These are phyloP conservation scores for Steinernema hermaphroditum DNA, from an alignment of 2,888 invertebrate genomes.

Conservation along the genomic window DNA sequence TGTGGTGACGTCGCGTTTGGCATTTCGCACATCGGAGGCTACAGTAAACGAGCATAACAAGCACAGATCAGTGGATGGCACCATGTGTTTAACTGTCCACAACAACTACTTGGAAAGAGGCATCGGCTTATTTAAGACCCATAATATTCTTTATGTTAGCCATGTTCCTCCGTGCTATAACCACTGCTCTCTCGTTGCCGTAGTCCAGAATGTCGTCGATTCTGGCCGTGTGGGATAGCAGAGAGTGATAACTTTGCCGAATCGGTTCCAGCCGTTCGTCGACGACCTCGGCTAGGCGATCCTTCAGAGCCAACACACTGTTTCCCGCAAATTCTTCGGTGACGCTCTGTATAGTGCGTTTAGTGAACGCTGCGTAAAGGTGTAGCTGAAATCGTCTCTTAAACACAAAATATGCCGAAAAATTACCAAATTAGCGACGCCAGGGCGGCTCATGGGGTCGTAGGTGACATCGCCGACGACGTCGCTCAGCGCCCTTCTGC, in stretches of 20 bases:
- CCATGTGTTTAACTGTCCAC: too few species aligned
- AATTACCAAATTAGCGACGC: constrained; percentile 82
- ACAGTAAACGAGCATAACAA: too few species aligned
- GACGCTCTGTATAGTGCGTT: background rate
- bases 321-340: background rate
- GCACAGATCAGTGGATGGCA: too few species aligned
- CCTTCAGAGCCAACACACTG: constrained; percentile 17
- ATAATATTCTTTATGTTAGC: background rate
- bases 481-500: constrained; percentile 83
- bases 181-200: background rate
- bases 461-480: constrained; percentile 81
- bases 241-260: constrained; percentile 14
- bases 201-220: constrained; percentile 20
- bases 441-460: constrained; percentile 79
- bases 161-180: background rate
- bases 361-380: background rate
- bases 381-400: background rate
- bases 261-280: constrained; percentile 18
- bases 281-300: constrained; percentile 13
- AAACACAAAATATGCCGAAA: background rate
- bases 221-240: constrained; percentile 3
- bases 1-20: too few species aligned
- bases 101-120: too few species aligned
- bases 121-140: background rate
- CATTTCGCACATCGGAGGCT: too few species aligned